phyloP scores from a whole-genome alignment of 2,113 vertebrate genomes.

The Casuarius casuarius region DNA sequence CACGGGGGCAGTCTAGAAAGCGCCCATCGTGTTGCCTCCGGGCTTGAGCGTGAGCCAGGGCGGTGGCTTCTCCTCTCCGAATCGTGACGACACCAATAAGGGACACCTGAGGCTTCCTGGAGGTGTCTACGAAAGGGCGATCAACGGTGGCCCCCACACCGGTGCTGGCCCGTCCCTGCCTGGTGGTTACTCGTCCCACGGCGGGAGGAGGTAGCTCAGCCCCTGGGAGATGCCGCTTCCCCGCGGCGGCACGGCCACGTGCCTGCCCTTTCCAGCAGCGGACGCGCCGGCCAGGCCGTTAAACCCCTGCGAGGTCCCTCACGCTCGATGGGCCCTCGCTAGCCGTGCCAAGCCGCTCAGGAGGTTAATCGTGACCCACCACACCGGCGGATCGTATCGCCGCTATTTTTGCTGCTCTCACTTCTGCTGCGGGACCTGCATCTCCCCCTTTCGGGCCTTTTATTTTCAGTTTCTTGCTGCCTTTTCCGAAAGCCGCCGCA shows the following conservation, averaged over 20 bases:
- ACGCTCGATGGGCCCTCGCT: background rate
- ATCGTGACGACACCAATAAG: too few species aligned
- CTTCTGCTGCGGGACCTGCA: background rate
- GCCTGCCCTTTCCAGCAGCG: background rate
- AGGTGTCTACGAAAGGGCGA: too few species aligned
- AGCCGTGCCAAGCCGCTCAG: background rate
- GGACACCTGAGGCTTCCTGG: too few species aligned
- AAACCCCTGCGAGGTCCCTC: background rate
- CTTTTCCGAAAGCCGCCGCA: background rate
- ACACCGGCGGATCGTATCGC: background rate
- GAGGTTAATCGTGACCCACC: background rate
- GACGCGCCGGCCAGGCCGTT: background rate
- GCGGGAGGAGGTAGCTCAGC: fast-evolving
- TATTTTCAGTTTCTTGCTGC: constrained; percentile 53
- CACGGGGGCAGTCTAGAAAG: too few species aligned
- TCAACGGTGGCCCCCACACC: too few species aligned
- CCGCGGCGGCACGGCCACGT: fast-evolving
- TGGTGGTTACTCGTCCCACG: background rate
- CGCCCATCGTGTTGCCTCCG: fast-evolving
- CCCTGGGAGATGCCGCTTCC: background rate
- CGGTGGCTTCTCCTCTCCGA: background rate
- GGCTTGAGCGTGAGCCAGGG: background rate
- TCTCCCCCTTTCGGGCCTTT: background rate
- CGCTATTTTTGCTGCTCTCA: background rate
- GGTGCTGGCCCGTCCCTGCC: too few species aligned